These are phyloP conservation scores for Tetrao urogallus DNA, from an alignment of 2,113 vertebrate species.

Conservation along the genomic window DNA sequence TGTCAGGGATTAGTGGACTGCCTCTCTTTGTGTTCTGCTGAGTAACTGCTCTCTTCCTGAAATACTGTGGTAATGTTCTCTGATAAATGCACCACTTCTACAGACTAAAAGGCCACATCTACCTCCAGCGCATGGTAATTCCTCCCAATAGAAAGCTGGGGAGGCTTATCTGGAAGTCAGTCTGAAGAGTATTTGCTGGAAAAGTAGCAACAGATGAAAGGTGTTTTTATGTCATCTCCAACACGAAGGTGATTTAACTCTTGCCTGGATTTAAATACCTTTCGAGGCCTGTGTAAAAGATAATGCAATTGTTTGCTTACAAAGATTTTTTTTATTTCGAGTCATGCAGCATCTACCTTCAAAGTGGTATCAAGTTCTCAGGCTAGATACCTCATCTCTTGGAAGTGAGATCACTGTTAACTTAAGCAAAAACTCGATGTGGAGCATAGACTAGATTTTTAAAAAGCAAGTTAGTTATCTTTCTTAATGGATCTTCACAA, in stretches of 20 bases:
- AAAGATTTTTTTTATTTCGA: background rate
- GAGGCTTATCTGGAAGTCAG: background rate
- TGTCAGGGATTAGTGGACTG: background rate
- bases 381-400: background rate
- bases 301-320: too few species aligned
- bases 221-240: background rate
- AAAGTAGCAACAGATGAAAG: background rate
- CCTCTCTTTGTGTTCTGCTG: background rate
- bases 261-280: background rate
- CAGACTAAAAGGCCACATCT: background rate
- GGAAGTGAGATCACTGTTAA: background rate
- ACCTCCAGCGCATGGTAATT: background rate
- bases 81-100: background rate
- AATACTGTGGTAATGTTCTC: background rate
- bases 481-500: background rate
- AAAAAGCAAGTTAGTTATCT: too few species aligned
- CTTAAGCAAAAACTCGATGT: background rate
- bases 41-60: background rate
- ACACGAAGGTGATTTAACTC: background rate
- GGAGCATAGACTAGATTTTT: background rate
- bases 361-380: background rate
- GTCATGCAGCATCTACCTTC: background rate
- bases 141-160: background rate
- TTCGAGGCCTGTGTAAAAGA: background rate
- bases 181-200: background rate